Conservation (phyloP, 2,113 vertebrate species). For the Paedocypris sp. region DNA sequence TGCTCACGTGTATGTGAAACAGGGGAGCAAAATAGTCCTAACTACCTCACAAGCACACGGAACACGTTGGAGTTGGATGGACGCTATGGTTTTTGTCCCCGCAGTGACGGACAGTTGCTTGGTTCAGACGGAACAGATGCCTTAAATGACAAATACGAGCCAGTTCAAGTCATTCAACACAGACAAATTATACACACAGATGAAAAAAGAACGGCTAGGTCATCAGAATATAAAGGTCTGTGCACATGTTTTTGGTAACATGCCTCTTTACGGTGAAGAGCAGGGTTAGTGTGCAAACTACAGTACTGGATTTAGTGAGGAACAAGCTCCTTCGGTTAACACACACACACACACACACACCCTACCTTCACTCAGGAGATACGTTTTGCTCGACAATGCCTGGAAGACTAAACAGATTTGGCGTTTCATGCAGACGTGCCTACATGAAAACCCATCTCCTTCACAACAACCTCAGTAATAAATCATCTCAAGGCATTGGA, state of each 20-base stretch:
- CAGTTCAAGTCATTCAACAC: neutral
- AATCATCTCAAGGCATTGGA: conserved; percentile 39
- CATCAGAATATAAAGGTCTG: conserved; percentile 11
- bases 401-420: conserved; percentile 57
- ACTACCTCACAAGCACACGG: no score
- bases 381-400: conserved; percentile 37
- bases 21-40: no score
- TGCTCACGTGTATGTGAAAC: no score
- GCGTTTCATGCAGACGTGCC: conserved; percentile 39
- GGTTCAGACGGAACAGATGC: conserved; percentile 41
- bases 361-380: conserved; percentile 34
- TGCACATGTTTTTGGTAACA: conserved; percentile 38
- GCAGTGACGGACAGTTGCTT: conserved; percentile 33
- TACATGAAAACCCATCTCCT: conserved; percentile 26
- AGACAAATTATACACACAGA: neutral
- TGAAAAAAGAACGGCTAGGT: conserved; percentile 10
- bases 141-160: conserved; percentile 24
- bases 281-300: conserved; percentile 20
- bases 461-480: conserved; percentile 20
- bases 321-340: conserved; percentile 12
- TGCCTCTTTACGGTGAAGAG: conserved; percentile 22
- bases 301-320: conserved; percentile 13
- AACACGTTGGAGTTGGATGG: no score
- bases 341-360: conserved; percentile 18
- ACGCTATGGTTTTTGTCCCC: no score